Conservation (phyloP, 1,140 invertebrate genomes). For the Tetramorium alpestre region DNA sequence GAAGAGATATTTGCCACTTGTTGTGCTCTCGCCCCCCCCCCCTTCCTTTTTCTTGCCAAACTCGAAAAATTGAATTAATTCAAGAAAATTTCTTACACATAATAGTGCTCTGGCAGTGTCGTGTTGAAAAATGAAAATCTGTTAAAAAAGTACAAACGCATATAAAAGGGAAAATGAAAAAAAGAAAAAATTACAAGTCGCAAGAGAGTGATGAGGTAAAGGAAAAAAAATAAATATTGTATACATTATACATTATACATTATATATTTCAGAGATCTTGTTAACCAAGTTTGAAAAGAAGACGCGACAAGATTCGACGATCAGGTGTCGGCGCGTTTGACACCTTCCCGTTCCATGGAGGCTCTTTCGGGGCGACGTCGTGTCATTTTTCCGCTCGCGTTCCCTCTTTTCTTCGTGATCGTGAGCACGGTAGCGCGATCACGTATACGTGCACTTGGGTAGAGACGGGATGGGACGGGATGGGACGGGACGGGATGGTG, state of each 20-base stretch:
- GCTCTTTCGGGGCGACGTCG: conserved; percentile 56
- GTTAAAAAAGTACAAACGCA: background rate
- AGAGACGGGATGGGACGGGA: background rate
- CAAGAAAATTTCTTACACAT: too few species aligned
- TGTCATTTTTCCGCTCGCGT: conserved; percentile 49
- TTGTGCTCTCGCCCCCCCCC: background rate
- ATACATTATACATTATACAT: background rate
- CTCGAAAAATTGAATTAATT: background rate
- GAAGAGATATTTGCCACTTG: conserved; percentile 14
- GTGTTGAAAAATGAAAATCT: background rate
- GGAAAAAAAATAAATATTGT: background rate
- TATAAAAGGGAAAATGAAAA: background rate
- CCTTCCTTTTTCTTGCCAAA: background rate
- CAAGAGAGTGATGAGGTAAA: background rate
- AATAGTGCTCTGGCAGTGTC: background rate
- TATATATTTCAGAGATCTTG: background rate
- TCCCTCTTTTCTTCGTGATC: conserved; percentile 56
- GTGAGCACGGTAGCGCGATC: conserved; percentile 56
- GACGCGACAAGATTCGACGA: conserved; percentile 61
- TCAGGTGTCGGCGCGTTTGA: conserved; percentile 80
- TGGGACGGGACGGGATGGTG: conserved; percentile 6
- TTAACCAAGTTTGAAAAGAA: background rate
- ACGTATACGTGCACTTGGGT: background rate
- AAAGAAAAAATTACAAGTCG: background rate
- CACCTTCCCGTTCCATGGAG: conserved; percentile 70